These are phyloP conservation scores for Molorchus minor DNA, from an alignment of 2,888 invertebrate genomes.

Conservation along the genomic window DNA sequence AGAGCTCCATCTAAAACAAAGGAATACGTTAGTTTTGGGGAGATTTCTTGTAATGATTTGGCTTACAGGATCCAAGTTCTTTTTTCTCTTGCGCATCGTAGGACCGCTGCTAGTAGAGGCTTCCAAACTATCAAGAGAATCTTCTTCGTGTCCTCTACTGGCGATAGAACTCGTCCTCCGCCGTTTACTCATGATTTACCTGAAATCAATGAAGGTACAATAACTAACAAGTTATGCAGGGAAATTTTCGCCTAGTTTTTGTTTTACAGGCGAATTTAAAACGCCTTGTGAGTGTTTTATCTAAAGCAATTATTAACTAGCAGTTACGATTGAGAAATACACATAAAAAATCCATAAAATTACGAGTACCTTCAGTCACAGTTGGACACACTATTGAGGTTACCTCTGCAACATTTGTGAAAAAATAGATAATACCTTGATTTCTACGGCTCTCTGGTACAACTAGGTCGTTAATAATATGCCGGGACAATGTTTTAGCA, in stretches of 20 bases:
- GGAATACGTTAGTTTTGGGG: not conserved
- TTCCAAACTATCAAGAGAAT: slow-evolving; percentile 74
- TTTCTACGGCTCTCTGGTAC: slow-evolving; percentile 19
- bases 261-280: not conserved
- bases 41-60: not conserved
- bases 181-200: slow-evolving; percentile 74
- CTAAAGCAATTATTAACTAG: not conserved
- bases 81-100: slow-evolving; percentile 69
- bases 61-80: slow-evolving; percentile 80
- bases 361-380: slow-evolving; percentile 30
- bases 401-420: slow-evolving; percentile 41
- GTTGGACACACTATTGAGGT: slow-evolving; percentile 35
- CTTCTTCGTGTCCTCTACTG: slow-evolving; percentile 77
- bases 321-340: not conserved
- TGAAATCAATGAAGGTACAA: slow-evolving; percentile 14
- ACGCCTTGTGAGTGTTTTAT: not conserved
- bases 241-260: not conserved
- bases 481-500: slow-evolving; percentile 26
- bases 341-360: slow-evolving; percentile 26
- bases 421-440: slow-evolving; percentile 21
- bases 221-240: not conserved
- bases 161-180: slow-evolving; percentile 86
- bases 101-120: slow-evolving; percentile 66
- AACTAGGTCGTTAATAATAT: slow-evolving; percentile 30
- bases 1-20: slow-evolving; percentile 75